These are phyloP conservation scores for Drosophila trapezifrons DNA, from an alignment of 1,140 invertebrate genomes.

Conservation along the genomic window DNA sequence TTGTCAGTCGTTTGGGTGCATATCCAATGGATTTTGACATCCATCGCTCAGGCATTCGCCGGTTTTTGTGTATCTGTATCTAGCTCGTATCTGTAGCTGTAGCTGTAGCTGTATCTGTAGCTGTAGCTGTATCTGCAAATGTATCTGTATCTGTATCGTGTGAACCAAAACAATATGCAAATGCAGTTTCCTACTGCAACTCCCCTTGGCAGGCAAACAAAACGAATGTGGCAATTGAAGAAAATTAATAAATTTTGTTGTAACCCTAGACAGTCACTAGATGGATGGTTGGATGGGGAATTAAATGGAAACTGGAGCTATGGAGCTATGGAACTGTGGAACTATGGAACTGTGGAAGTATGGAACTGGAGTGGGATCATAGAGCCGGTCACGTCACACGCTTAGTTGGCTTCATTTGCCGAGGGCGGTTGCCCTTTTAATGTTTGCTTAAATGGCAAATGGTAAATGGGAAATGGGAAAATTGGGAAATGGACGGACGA, in stretches of 20 bases:
- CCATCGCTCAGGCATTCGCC: conserved; percentile 40
- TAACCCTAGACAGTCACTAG: conserved; percentile 44
- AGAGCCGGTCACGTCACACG: conserved; percentile 64
- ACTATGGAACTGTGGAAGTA: neutral
- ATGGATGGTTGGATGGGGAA: conserved; percentile 5
- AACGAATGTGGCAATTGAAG: conserved; percentile 67
- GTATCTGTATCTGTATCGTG: conserved; percentile 48
- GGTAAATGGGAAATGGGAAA: conserved; percentile 24
- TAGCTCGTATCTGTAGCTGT: conserved; percentile 3
- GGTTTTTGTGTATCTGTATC: conserved; percentile 2
- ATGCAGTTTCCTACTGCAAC: conserved; percentile 35
- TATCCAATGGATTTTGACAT: conserved; percentile 68
- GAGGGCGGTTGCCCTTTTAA: conserved; percentile 46
- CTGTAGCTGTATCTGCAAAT: conserved; percentile 7
- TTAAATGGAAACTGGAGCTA: conserved; percentile 51
- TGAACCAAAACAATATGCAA: conserved; percentile 65
- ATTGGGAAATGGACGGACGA: neutral
- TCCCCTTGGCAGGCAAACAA: conserved; percentile 32
- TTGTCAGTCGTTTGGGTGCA: conserved; percentile 66
- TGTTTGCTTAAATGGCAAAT: conserved; percentile 54
- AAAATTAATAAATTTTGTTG: conserved; percentile 69
- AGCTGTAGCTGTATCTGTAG: conserved; percentile 30
- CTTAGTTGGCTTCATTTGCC: conserved; percentile 74
- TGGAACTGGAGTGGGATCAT: conserved; percentile 21
- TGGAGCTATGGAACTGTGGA: conserved; percentile 14